Evolutionary conservation across 1,140 invertebrate species (phyloP), one percentile per base, ranked within the genome.

Genomic region (Halesus radiatus): DNA sequence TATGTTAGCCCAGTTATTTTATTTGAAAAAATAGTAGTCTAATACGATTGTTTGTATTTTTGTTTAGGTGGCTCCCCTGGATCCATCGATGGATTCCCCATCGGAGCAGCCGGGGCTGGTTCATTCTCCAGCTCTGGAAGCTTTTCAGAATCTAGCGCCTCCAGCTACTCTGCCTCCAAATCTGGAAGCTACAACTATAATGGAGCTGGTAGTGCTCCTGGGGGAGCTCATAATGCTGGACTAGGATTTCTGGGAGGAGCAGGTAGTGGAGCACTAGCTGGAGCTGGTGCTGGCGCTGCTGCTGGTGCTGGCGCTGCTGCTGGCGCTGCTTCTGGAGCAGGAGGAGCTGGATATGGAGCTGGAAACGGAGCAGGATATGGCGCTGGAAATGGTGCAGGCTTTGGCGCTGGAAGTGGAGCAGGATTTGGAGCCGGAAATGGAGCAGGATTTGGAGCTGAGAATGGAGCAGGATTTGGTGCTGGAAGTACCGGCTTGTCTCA

Each of bases 131-230:
- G 68, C 29, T 81, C 80, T 5, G 80, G 80, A 74, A 78, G 76
- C 32, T 81, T 76, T 58, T 26, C 80, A 20, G 75, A 81, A 68
- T 78, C 80, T 22, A 77, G 75, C 20, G 45, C 80, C 7, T 54
- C 75, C 20, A 81, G 80, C 37, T 81, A 53, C 45, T 62, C 80
- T 56, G 60, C 80, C n/a, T 62, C 80, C 53, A 81, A 81, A 54
- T 70, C 80, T 8, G 80, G 80, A 37, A 81, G 80, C 54, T 81
- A 52, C 68, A 77, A 74, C 37, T 76, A 16, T 13, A 29, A 29
- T 26, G 56, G 74, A 16, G 29, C 74, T 10, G 74, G 74, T 10
- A 50, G 23, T 18, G 58, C 15, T 45, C 26, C 52, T n/a, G 74
- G 29, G 7, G 68, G 32, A 45, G 37, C 37, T 23, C 18, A 50